Evolutionary conservation across 2,113 vertebrate genomes (phyloP).

Genomic region (Narcine bancroftii): DNA sequence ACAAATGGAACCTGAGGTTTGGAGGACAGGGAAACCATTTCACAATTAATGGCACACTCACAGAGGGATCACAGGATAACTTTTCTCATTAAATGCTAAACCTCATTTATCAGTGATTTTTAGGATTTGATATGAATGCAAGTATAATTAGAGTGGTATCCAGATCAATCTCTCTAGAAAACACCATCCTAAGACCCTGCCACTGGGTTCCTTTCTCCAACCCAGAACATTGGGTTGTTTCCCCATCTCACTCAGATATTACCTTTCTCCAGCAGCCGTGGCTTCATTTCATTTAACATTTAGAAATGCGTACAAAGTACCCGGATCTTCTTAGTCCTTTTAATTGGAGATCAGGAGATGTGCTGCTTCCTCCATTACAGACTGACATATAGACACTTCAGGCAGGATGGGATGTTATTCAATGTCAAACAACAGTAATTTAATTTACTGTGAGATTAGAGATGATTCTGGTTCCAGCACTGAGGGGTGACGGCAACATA

Average conservation of each 20-base stretch:
- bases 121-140: background rate
- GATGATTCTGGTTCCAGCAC: background rate
- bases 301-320: background rate
- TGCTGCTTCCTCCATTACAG: background rate
- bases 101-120: background rate
- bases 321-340: background rate
- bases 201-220: background rate
- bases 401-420: background rate
- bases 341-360: background rate
- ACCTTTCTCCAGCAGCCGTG: background rate
- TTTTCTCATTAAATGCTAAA: background rate
- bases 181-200: background rate
- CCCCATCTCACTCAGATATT: background rate
- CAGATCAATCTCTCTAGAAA: background rate
- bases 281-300: background rate
- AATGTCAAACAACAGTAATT: too few species aligned
- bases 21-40: background rate
- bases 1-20: background rate
- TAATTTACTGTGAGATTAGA: background rate
- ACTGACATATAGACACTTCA: background rate
- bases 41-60: background rate
- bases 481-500: background rate
- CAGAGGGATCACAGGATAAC: background rate
- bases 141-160: background rate
- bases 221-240: background rate